Evolutionary conservation across 2,113 vertebrate genomes (phyloP).

Genomic region (Ciconia maguari): DNA sequence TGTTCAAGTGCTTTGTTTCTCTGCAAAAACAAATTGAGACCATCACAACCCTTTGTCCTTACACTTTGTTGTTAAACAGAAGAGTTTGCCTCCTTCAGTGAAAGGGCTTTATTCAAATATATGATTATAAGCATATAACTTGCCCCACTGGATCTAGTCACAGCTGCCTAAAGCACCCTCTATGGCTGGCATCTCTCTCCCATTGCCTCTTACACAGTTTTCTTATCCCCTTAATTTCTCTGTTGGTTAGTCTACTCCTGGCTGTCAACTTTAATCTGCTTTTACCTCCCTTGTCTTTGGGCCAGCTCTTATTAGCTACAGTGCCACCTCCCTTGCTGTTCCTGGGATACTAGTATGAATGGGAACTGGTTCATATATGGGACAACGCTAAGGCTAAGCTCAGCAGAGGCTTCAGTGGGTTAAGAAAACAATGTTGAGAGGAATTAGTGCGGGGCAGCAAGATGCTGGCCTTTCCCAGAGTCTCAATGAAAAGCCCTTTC

Average conservation of each 20-base stretch:
- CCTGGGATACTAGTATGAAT: background rate
- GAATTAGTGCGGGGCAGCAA: conserved; percentile 43
- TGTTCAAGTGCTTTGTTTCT: background rate
- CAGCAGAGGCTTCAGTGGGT: background rate
- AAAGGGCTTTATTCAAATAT: background rate
- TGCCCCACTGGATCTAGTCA: background rate
- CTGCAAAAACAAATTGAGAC: background rate
- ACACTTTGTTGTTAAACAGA: too few relatives aligned
- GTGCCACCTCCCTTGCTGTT: background rate
- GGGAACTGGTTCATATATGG: background rate
- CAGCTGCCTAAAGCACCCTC: background rate
- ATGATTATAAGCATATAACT: background rate
- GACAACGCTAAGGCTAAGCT: background rate
- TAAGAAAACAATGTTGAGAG: conserved; percentile 45
- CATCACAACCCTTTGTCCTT: too few relatives aligned
- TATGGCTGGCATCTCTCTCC: background rate
- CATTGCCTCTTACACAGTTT: background rate
- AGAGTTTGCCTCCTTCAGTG: background rate
- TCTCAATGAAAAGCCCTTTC: conserved; percentile 36
- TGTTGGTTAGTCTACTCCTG: background rate
- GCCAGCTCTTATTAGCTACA: background rate
- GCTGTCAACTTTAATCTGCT: background rate
- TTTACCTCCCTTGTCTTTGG: background rate
- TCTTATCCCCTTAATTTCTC: background rate
- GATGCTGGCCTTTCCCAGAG: conserved; percentile 53